These are phyloP conservation scores for Sapajus apella DNA, from an alignment of 2,113 vertebrate genomes.

Conservation along the genomic window DNA sequence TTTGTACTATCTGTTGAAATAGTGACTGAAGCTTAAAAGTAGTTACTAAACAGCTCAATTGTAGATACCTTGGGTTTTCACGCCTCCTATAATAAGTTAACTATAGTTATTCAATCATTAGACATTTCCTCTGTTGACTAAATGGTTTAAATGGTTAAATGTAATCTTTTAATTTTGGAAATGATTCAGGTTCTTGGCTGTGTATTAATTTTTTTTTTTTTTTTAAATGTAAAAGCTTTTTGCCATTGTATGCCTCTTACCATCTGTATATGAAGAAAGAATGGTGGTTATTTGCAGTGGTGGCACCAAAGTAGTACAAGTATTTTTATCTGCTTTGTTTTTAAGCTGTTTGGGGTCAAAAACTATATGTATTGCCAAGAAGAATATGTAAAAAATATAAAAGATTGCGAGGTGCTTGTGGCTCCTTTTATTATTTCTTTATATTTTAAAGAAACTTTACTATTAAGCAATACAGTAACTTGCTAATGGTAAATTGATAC, in stretches of 20 bases:
- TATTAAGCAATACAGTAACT: not conserved
- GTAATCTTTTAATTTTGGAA: slow-evolving; percentile 16
- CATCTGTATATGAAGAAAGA: not conserved
- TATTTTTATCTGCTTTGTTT: not conserved
- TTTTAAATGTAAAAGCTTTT: not conserved
- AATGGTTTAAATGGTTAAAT: not conserved
- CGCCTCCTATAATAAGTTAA: not conserved
- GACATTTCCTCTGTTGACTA: not conserved
- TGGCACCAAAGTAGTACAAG: not conserved
- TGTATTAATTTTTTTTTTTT: not conserved
- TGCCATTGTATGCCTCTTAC: not conserved
- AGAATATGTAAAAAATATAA: not conserved
- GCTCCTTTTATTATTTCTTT: not conserved
- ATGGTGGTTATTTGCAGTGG: not conserved
- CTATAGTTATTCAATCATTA: not conserved
- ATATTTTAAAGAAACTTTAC: not conserved
- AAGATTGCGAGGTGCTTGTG: not conserved
- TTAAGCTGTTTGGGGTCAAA: not conserved
- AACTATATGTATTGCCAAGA: not conserved
- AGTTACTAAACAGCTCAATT: not conserved
- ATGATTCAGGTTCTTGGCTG: not conserved
- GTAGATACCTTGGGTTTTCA: not conserved
- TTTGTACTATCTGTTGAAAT: not conserved
- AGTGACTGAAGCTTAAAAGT: not conserved
- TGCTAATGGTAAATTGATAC: not conserved